Conservation (phyloP, 2,797 vertebrate genomes). For the Pelodytes ibericus region DNA sequence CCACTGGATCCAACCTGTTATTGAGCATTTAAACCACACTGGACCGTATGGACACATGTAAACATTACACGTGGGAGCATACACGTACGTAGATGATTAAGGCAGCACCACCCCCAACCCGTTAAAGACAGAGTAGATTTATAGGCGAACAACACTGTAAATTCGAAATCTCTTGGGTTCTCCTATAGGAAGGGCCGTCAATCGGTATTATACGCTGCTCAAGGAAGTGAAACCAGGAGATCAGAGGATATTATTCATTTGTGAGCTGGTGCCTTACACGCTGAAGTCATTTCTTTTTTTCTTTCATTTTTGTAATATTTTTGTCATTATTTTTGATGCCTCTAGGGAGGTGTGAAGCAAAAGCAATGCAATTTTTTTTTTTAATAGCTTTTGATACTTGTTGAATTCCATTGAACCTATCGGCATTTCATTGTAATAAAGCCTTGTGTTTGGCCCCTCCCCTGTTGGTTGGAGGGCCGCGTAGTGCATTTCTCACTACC, state of each 20-base stretch:
- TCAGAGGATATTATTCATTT: conserved; percentile 7
- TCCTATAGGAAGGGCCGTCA: neutral
- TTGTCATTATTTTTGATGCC: conserved; percentile 22
- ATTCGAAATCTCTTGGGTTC: too few relatives aligned
- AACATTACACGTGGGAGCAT: conserved; percentile 8
- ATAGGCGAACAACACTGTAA: neutral
- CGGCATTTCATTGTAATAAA: too few relatives aligned
- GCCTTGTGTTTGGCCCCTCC: neutral
- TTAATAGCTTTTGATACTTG: conserved; percentile 14
- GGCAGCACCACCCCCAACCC: conserved; percentile 3
- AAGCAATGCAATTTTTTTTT: conserved; percentile 28
- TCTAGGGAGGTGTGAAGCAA: conserved; percentile 16
- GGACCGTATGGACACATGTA: conserved; percentile 2
- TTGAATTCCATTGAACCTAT: conserved; percentile 2
- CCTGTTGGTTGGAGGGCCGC: neutral
- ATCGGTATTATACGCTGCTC: too few relatives aligned
- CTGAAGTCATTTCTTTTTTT: neutral
- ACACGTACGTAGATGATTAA: conserved; percentile 34
- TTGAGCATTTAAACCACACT: neutral
- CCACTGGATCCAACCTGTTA: conserved; percentile 31
- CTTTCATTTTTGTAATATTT: neutral
- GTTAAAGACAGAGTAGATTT: neutral
- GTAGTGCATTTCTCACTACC: neutral
- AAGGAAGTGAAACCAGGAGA: neutral
- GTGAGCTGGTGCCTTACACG: conserved; percentile 51